Evolutionary conservation across 2,888 invertebrate species (phyloP), one percentile per base, ranked within the genome.

Genomic region (Tetranychus piercei): DNA sequence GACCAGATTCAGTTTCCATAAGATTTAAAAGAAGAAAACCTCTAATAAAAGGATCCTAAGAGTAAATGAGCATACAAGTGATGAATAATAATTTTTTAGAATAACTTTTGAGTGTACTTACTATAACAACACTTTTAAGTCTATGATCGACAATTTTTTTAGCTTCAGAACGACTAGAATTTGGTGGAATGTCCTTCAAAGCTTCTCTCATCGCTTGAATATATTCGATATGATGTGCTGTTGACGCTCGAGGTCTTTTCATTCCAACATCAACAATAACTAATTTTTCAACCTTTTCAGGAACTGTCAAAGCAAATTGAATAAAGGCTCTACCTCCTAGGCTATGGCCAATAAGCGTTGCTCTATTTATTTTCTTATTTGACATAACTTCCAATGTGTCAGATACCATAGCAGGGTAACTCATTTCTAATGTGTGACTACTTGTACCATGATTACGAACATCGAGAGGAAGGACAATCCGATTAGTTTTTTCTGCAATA

Each of bases 381-480:
- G 22, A 9, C 73, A 73, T 73, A 5, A 73, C 18, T n/a, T 73
- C n/a, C 18, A 23, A n/a, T 64, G 44, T 15, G 55, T 73, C 73
- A 11, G 22, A 34, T 5, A 64, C 64, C 18, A 73, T 73, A 23
- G 64, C 23, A n/a, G 55, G 20, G 55, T 64, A 64, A 65, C 34
- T 73, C 22, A 73, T 34, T n/a, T 55, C 65, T 9, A 7, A 3
- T 9, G 73, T 23, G 9, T 73, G 73, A 22, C 44, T 15, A 73
- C 73, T 73, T 15, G 18, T 20, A 73, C 73, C 73, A 55, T 73
- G 73, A 73, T 73, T 73, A 15, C 73, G 55, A 34, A 73, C 64
- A 73, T 73, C 73, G n/a, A 73, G 7, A 55, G 64, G 8, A 65
- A 23, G n/a, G 1, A 43, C 64, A 20, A 34, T 7, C 11, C 73